Evolutionary conservation across 2,113 vertebrate genomes (phyloP), one percentile per base, ranked within the genome.

Genomic region (Clinocottus analis): DNA sequence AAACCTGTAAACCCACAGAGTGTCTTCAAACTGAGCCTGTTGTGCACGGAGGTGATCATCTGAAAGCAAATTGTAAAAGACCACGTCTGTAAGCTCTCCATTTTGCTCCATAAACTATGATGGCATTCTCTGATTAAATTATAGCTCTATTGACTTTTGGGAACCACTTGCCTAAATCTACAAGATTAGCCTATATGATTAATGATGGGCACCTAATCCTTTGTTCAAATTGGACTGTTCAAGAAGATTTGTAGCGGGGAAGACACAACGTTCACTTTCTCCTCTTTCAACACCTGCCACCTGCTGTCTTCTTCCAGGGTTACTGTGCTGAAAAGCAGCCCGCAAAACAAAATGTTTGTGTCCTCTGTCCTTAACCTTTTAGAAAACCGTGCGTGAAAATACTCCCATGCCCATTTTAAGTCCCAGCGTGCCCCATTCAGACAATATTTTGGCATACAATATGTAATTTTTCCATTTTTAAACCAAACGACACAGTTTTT

Each of bases 171-270:
- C 84, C 79, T 89, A 87, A 89, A 90, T 90, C 88, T 89, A 88
- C 85, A 91, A 91, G 90, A 92, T 92, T 90, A 90, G 87, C 73
- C 82, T 27, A 70, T 31, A 70, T 80, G 82, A 91, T 88, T 90
- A 91, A 91, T 88, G 88, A 83, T 25, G 75, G 85, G 83, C 85
- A 84, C 84, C 84, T 89, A 90, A 92, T 90, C 85, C 87, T 89
- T 89, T 89, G 87, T 89, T 91, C 85, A 90, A 92, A 90, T 84
- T 86, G 80, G 78, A 78, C 88, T 72, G 66, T 87, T 89, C 65
- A 71, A 72, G 79, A 72, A 89, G 60, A 72, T 83, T 39, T 72
- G 74, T 66, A 70, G 82, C 58, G 0, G 67, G 41, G 65, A 35
- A 71, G 59, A 80, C 59, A 64, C 77, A 72, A 70, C 59, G 3